Base-by-base conservation (phyloP, 2,797 vertebrate species). In the Apogon talboti region DNA sequence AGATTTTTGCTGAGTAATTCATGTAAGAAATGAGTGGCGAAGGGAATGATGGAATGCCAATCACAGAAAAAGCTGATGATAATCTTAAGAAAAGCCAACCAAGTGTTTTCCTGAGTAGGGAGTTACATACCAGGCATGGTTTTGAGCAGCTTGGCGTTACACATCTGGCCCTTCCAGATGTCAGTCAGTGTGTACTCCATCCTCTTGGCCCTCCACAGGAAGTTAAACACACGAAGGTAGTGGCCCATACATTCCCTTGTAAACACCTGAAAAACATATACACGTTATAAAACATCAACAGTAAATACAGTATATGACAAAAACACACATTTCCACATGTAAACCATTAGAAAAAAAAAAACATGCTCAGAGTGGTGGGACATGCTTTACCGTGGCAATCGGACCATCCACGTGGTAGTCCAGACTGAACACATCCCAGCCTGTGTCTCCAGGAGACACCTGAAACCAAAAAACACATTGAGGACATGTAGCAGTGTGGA, bases 91-190 rank as follows among this genome's bases (percentile, higher is more conserved):
- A 24, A 24, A 24, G 21, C 21, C 21, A 24, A 24, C 21, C 21
- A 2, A 24, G 21, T 33, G 8, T 3, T 33, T 33, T 33, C 7
- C 30, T 33, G 9, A 40, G 19, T 40, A 15, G 52, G 37, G 11
- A 19, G 65, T 15, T 48, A 3, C 8, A 63, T 87, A 99, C 98
- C 98, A 66, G 98, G 98, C 92, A 99, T 96, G 54, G 83, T 95
- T 87, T 97, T 96, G 63, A 99, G 94, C 64, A 99, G 94, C 70
- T 97, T 99, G 59, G 96, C 96, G 11, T 98, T 97, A 80, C 98
- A 99, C 98, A 99, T 99, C 87, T 99, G 97, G 19, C 96, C 96
- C 71, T 99, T 99, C 92, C 98, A 98, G 88, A 99, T 99, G 91
- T 99, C 98, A 0, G 98, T 99, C 55, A 99, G 94, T 5, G 97